These are phyloP conservation scores for Scomber japonicus DNA, from an alignment of 2,113 vertebrate species.

Conservation along the genomic window DNA sequence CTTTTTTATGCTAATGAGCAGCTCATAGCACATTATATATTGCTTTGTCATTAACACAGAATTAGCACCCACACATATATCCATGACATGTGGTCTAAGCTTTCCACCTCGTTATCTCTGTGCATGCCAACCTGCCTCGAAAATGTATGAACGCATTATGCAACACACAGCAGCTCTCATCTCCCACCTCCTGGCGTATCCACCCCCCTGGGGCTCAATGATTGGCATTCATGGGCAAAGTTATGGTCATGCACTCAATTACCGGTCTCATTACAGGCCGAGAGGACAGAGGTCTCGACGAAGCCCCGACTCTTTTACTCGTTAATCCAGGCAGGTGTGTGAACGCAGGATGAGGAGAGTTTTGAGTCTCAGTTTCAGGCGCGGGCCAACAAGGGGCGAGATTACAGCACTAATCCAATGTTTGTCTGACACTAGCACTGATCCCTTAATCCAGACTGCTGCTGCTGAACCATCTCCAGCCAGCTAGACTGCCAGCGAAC, in stretches of 20 bases:
- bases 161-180: slow-evolving; percentile 56
- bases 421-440: slow-evolving; percentile 78
- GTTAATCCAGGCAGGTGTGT: slow-evolving; percentile 55
- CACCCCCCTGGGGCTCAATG: slow-evolving; percentile 47
- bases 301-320: slow-evolving; percentile 1
- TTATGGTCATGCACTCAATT: slow-evolving; percentile 44
- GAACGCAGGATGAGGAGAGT: slow-evolving; percentile 10
- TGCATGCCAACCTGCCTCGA: slow-evolving; percentile 35
- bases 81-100: slow-evolving; percentile 1
- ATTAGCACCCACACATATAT: slow-evolving; percentile 18
- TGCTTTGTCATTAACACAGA: slow-evolving; percentile 10
- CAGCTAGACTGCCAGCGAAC: slow-evolving; percentile 46
- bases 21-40: not conserved
- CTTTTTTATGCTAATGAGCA: not conserved
- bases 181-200: slow-evolving; percentile 22
- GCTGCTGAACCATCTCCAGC: slow-evolving; percentile 60
- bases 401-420: slow-evolving; percentile 82
- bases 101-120: slow-evolving; percentile 24
- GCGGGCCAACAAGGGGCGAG: slow-evolving; percentile 51
- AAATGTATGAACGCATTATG: slow-evolving; percentile 61
- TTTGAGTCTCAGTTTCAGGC: slow-evolving; percentile 48
- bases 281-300: slow-evolving; percentile 43
- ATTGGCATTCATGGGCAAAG: slow-evolving; percentile 52
- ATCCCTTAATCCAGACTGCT: slow-evolving; percentile 79
- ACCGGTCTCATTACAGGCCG: slow-evolving; percentile 52